Evolutionary conservation across 2,888 invertebrate genomes (phyloP), one percentile per base, ranked within the genome.

Genomic region (Ethmia dodecea): DNA sequence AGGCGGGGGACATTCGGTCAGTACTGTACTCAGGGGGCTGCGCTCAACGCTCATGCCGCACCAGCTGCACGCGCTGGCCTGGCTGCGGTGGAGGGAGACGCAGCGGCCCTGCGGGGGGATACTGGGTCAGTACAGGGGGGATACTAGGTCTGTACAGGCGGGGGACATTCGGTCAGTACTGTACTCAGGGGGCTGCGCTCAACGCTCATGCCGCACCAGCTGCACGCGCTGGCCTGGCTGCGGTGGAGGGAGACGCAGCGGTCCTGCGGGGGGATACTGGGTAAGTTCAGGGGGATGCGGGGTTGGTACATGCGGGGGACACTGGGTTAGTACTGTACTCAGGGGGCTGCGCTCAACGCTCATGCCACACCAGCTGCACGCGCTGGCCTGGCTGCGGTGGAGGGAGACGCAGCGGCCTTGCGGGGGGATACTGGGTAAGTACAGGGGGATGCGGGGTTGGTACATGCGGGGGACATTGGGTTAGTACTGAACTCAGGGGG

Each of bases 361-460:
- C 12, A 92, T 95, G 92, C 71, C 83, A 0, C 95, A 96, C 71
- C 96, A 96, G 61, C 83, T 88, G 44, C 89, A 92, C 47, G 96
- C 93, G 0, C 69, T 97, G 0, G 88, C 91, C 0, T 97, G 96
- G 96, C 74, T 96, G 49, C 48, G 87, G 11, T 96, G 95, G 94
- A 83, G 96, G 10, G 96, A 97, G 68, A 73, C 75, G 2, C 92
- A 94, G 59, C 92, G 90, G 40, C 92, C 93, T 0, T 77, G 90
- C 13, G 95, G 95, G 1, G 96, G 96, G 13, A 93, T 96, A 45
- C 81, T 96, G 37, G 93, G 93, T 87, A 80, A 35, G 11, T 12
- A 26, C n/a, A n/a, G n/a, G n/a, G n/a, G n/a, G n/a, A n/a, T n/a
- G n/a, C n/a, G n/a, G n/a, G n/a, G n/a, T n/a, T n/a, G n/a, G n/a